Evolutionary conservation across 92 coral and sea anemone species (phyloP).

Genomic region (Palythoa grandis): DNA sequence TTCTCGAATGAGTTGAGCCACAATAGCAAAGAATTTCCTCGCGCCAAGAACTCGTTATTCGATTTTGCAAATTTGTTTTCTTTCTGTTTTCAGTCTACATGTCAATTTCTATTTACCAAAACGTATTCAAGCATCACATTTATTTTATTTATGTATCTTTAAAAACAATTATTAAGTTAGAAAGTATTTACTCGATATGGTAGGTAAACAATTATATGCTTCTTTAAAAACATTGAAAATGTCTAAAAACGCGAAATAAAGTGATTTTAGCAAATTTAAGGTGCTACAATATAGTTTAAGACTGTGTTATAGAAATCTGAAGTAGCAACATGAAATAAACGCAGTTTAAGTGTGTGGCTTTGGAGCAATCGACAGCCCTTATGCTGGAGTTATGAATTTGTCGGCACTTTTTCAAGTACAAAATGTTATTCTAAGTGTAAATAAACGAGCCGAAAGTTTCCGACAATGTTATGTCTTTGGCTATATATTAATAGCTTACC

Average conservation of each 20-base stretch:
- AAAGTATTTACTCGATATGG: slow-evolving; percentile 14
- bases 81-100: background rate
- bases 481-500: background rate
- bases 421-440: slow-evolving; percentile 29
- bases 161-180: slow-evolving; percentile 1
- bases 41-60: background rate
- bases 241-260: background rate
- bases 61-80: background rate
- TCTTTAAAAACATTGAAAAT: background rate
- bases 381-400: background rate
- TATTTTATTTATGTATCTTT: background rate
- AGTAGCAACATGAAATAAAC: too few species aligned
- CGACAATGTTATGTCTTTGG: slow-evolving; percentile 15
- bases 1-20: background rate
- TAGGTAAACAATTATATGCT: slow-evolving; percentile 23
- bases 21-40: background rate
- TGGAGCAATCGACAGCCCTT: background rate
- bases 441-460: background rate
- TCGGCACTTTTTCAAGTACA: slow-evolving; percentile 42
- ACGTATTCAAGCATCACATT: slow-evolving; percentile 17
- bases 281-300: background rate
- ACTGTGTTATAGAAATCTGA: background rate
- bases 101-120: background rate
- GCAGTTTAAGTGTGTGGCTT: background rate
- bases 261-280: background rate